Conservation (phyloP, 2,888 invertebrate genomes). For the Carterocephalus palaemon region DNA sequence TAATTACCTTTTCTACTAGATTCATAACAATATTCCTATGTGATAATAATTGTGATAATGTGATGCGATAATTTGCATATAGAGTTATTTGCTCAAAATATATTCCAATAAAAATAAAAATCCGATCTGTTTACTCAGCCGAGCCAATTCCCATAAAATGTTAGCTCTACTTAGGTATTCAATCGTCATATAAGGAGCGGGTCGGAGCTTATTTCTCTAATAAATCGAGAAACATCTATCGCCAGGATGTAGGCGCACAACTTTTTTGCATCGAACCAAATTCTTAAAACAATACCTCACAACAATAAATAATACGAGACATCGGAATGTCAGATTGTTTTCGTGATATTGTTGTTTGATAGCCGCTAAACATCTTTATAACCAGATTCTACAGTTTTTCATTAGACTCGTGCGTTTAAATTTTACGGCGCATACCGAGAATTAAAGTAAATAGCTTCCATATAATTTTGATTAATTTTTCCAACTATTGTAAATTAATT, state of each 20-base stretch:
- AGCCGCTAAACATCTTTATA: conserved; percentile 35
- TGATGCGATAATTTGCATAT: too few relatives aligned
- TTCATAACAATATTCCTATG: too few relatives aligned
- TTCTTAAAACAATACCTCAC: conserved; percentile 29
- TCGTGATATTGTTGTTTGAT: conserved; percentile 37
- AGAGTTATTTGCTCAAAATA: too few relatives aligned
- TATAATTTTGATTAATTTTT: conserved; percentile 5
- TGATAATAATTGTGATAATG: too few relatives aligned
- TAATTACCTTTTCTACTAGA: too few relatives aligned
- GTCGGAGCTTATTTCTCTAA: not conserved
- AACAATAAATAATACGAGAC: conserved; percentile 31
- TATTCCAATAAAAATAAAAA: too few relatives aligned
- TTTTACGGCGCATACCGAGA: conserved; percentile 19
- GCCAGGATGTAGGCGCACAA: conserved; percentile 30
- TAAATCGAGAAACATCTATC: conserved; percentile 2
- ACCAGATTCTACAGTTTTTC: conserved; percentile 21
- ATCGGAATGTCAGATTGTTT: conserved; percentile 32
- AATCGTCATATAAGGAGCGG: conserved; percentile 8
- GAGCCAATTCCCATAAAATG: not conserved
- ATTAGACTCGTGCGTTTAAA: conserved; percentile 12
- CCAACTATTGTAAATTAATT: conserved; percentile 4
- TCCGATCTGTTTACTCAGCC: not conserved
- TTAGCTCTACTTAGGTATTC: conserved; percentile 12
- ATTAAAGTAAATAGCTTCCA: not conserved
- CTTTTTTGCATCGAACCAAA: conserved; percentile 25